Conservation (phyloP, 2,797 vertebrate genomes). For the Xenentodon cancila region DNA sequence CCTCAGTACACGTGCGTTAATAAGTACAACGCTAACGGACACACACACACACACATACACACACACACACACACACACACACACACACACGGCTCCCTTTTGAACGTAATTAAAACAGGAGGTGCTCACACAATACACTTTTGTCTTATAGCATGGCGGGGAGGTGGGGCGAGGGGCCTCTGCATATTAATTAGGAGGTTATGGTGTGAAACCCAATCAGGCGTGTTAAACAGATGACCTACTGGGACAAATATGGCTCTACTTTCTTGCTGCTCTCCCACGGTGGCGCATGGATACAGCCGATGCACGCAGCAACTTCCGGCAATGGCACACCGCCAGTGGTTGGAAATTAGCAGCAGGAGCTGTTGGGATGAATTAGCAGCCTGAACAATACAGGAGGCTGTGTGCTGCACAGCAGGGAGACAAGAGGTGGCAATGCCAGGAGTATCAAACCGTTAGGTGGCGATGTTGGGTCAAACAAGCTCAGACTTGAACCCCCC, state of each 20-base stretch:
- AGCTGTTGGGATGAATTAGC: slow-evolving; percentile 72
- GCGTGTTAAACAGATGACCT: slow-evolving; percentile 80
- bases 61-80: slow-evolving; percentile 47
- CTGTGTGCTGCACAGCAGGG: slow-evolving; percentile 57
- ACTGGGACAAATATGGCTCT: slow-evolving; percentile 77
- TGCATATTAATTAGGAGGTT: slow-evolving; percentile 83
- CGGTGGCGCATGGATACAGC: slow-evolving; percentile 76
- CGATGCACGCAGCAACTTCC: slow-evolving; percentile 58
- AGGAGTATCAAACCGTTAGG: slow-evolving; percentile 60
- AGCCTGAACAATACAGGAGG: slow-evolving; percentile 65
- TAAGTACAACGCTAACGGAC: slow-evolving; percentile 25
- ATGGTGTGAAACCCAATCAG: slow-evolving; percentile 78
- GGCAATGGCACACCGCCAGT: slow-evolving; percentile 68
- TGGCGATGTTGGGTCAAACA: slow-evolving; percentile 68
- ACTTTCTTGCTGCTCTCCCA: slow-evolving; percentile 78
- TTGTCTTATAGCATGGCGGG: slow-evolving; percentile 80
- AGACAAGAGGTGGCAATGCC: slow-evolving; percentile 29
- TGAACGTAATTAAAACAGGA: slow-evolving; percentile 85
- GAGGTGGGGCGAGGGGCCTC: slow-evolving; percentile 62
- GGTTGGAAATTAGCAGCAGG: slow-evolving; percentile 73
- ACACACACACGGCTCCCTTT: slow-evolving; percentile 66
- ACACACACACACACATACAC: slow-evolving; percentile 51
- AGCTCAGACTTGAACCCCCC: slow-evolving; percentile 12
- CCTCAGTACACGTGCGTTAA: slow-evolving; percentile 36
- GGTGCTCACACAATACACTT: slow-evolving; percentile 80